Conservation (phyloP, 1,140 invertebrate species). For the Heterodera carotae region DNA sequence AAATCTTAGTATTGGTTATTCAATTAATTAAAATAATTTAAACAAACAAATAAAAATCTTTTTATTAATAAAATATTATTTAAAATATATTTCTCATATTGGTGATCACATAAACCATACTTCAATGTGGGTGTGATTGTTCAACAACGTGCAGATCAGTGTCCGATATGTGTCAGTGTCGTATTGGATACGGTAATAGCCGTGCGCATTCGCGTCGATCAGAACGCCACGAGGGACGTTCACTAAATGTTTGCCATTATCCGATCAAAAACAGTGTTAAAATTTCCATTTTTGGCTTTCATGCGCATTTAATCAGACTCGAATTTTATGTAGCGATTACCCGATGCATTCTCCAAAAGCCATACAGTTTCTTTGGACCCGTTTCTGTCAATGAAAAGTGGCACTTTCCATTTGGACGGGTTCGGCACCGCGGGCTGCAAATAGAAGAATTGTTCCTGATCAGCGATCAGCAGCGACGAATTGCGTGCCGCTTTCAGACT, state of each 20-base stretch:
- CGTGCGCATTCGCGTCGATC: conserved; percentile 28
- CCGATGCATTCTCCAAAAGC: conserved; percentile 16
- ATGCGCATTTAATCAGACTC: not conserved
- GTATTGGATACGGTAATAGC: conserved; percentile 38
- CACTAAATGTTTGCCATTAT: conserved; percentile 27
- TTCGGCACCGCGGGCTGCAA: not conserved
- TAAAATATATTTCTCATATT: too few species aligned
- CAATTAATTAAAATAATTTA: too few species aligned
- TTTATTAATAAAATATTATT: too few species aligned
- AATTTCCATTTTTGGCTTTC: not conserved
- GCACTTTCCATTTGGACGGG: conserved; percentile 31
- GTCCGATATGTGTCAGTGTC: conserved; percentile 25
- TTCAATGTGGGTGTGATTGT: conserved; percentile 24
- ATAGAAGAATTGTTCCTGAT: conserved; percentile 26
- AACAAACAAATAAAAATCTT: too few species aligned
- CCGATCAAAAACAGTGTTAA: too few species aligned
- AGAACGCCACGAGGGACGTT: conserved; percentile 15
- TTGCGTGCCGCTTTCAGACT: conserved; percentile 1
- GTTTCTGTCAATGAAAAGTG: conserved; percentile 22
- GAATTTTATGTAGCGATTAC: too few species aligned
- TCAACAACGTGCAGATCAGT: conserved; percentile 22
- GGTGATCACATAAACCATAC: too few species aligned
- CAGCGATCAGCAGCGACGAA: conserved; percentile 7
- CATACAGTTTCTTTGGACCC: not conserved
- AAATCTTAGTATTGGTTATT: too few species aligned